phyloP scores from a whole-genome alignment of 2,113 vertebrate species.

The Maccullochella peelii region DNA sequence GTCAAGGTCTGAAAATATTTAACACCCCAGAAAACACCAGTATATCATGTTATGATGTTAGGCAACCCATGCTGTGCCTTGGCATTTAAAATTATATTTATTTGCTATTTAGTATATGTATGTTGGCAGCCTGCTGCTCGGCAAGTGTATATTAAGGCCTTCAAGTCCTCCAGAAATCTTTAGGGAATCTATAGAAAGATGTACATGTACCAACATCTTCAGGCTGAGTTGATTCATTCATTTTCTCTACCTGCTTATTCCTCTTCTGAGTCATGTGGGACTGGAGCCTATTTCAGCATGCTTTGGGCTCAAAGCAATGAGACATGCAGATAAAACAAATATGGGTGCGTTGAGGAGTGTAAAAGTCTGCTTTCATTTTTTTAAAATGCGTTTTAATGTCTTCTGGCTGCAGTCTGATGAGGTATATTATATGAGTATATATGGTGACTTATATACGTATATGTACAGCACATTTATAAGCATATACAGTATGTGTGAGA shows the following conservation, averaged over 20 bases:
- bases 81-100: neutral
- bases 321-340: neutral
- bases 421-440: too few relatives aligned
- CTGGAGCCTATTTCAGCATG: neutral
- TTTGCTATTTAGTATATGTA: neutral
- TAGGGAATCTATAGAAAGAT: neutral
- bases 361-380: neutral
- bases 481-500: too few relatives aligned
- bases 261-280: neutral
- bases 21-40: neutral
- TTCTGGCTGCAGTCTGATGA: too few relatives aligned
- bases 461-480: too few relatives aligned
- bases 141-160: neutral
- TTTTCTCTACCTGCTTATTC: neutral
- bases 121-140: neutral
- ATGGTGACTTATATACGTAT: too few relatives aligned
- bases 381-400: too few relatives aligned
- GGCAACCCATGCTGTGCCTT: neutral
- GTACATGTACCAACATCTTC: neutral
- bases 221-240: neutral
- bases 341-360: neutral
- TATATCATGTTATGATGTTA: neutral
- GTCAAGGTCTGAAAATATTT: slow-evolving; percentile 42
- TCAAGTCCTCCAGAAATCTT: neutral
- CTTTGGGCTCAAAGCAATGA: neutral